Evolutionary conservation across 2,888 invertebrate genomes (phyloP), one percentile per base, ranked within the genome.

Genomic region (Yponomeuta plumbellus): DNA sequence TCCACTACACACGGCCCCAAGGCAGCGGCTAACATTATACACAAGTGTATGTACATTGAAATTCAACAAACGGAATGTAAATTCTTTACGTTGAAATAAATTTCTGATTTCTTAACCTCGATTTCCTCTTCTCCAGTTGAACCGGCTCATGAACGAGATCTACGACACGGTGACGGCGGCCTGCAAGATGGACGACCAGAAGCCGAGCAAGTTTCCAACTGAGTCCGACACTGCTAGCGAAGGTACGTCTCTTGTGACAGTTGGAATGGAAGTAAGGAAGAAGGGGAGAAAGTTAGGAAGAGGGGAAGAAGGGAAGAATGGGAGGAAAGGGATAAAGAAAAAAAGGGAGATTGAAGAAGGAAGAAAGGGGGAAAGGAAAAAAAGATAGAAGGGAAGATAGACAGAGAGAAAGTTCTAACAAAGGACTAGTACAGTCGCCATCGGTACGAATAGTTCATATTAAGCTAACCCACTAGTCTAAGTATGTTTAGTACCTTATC

Each of bases 91-190:
- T n/a, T 52, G 17, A 17, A 17, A 17, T 52, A 3, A 17, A 5
- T 11, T 4, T 17, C 13, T 17, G 3, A 6, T 1, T 52, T 13
- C 4, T 17, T 52, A 17, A 17, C 17, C 4, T 52, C 17, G 13
- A 1, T 61, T 22, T 20, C 17, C 17, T 26, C 17, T 17, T 61
- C 34, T 85, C 0, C 85, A 92, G 91, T 74, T 91, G 66, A 91
- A 86, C 73, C 87, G 87, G 69, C 83, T 92, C 6, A 91, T 92
- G 91, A 87, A 86, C 82, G 91, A 91, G 75, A 89, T 92, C 39
- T 90, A 90, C 85, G 91, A 90, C 73, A 91, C 91, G 0, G 91
- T 91, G 67, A 85, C 90, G 2, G 90, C 86, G 17, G 90, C 86
- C 0, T 91, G 89, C 86, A 86, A 80, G 72, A 90, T 89, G 89